Percentiles rank a stretch among this genome's conserved stretches.
Conservation (phyloP, 2,797 vertebrate species). For the Eulemur mongoz region DNA sequence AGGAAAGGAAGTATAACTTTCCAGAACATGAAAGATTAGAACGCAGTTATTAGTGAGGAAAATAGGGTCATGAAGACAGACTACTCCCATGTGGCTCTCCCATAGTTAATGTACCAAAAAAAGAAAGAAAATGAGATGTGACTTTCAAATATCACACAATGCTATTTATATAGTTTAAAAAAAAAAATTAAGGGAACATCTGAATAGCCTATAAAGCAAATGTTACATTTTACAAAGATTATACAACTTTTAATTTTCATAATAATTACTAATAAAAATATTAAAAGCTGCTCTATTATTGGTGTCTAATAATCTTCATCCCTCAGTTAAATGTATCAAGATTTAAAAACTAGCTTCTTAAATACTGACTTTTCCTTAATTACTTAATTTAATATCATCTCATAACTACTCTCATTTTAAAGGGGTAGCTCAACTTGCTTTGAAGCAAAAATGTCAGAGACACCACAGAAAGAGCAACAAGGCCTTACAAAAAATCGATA, state of each 20-base stretch:
- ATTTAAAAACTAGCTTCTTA: background rate
- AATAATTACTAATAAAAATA: background rate
- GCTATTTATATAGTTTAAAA: background rate
- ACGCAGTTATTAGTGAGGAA: background rate
- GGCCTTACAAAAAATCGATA: background rate
- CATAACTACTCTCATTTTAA: too few species aligned
- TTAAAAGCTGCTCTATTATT: background rate
- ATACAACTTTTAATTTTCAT: background rate
- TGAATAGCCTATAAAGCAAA: background rate
- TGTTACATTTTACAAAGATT: background rate
- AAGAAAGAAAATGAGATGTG: background rate
- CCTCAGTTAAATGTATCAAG: background rate
- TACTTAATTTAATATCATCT: background rate
- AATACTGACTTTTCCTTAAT: background rate
- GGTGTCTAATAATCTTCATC: background rate
- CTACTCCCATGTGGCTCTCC: background rate
- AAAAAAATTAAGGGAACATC: background rate
- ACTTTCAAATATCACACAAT: constrained; percentile 3
- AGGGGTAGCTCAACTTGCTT: too few species aligned
- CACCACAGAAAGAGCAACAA: background rate
- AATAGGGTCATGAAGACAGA: background rate
- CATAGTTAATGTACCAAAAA: background rate
- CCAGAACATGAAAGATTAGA: background rate
- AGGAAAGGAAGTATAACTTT: background rate
- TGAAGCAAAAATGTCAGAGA: background rate